Evolutionary conservation across 2,113 vertebrate genomes (phyloP).

Genomic region (Chlamydotis undulata): DNA sequence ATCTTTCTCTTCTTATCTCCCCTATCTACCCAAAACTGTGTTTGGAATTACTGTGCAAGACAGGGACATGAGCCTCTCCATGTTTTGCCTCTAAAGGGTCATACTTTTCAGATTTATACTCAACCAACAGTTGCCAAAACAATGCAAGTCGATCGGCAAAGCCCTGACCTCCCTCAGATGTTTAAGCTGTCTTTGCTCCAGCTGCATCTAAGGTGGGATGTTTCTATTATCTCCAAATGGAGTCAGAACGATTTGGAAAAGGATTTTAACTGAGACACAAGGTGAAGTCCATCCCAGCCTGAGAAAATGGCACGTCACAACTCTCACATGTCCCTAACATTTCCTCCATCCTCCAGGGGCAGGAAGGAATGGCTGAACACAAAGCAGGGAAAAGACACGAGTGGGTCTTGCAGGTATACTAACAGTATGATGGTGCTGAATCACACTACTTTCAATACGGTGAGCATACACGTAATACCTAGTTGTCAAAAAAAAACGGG

Average conservation of each 20-base stretch:
- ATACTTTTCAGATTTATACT: neutral
- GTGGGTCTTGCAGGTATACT: neutral
- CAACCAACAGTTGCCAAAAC: neutral
- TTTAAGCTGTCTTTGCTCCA: neutral
- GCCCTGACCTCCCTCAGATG: neutral
- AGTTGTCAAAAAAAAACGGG: neutral
- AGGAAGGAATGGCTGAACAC: neutral
- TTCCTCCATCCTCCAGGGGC: neutral
- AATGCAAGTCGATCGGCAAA: rapidly evolving
- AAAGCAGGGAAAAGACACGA: neutral
- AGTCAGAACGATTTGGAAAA: neutral
- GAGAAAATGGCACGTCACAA: neutral
- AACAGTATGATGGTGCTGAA: neutral
- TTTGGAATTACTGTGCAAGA: neutral
- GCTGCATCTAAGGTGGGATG: neutral
- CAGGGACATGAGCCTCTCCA: neutral
- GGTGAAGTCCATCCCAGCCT: neutral
- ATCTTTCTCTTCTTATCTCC: neutral
- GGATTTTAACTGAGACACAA: neutral
- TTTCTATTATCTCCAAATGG: neutral
- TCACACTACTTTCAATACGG: neutral
- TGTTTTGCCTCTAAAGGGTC: neutral
- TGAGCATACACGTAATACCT: neutral
- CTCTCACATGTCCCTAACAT: neutral
- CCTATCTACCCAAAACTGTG: neutral